Conservation (phyloP, 2,113 vertebrate genomes). For the Notarius quadriscutis region DNA sequence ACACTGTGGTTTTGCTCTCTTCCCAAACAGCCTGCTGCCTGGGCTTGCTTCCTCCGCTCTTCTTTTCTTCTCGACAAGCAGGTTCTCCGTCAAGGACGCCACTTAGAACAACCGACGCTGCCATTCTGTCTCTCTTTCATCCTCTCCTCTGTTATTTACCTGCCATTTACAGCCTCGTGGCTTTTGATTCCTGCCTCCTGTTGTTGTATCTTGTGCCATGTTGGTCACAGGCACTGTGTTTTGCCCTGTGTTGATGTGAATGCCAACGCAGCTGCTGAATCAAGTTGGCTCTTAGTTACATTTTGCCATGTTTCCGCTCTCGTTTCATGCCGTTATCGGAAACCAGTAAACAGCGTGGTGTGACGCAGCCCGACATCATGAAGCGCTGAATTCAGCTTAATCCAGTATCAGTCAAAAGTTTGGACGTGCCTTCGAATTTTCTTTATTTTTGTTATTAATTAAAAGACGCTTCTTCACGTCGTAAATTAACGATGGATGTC, state of each 20-base stretch:
- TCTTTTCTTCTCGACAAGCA: slow-evolving; percentile 48
- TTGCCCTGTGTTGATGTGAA: neutral
- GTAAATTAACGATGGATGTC: no score
- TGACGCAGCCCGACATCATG: neutral
- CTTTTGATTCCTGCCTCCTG: neutral
- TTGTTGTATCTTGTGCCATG: neutral
- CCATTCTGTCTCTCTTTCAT: neutral
- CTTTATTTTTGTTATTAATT: no score
- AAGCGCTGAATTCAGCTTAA: no score
- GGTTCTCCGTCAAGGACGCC: slow-evolving; percentile 57
- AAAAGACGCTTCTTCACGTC: no score
- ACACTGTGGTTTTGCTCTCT: slow-evolving; percentile 31
- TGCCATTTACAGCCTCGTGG: neutral
- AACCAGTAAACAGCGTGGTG: neutral
- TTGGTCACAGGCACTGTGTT: neutral
- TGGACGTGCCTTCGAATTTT: no score
- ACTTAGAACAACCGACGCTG: slow-evolving; percentile 50
- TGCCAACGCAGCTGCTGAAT: neutral
- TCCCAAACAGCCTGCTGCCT: slow-evolving; percentile 29
- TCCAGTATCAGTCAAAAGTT: no score
- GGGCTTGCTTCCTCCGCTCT: slow-evolving; percentile 30
- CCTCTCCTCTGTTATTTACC: neutral
- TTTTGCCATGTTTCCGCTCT: no score
- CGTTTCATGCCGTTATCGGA: no score
- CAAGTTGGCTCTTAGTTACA: neutral